Evolutionary conservation across 2,797 vertebrate genomes (phyloP), one percentile per base, ranked within the genome.

Genomic region (Buceros bicornis): DNA sequence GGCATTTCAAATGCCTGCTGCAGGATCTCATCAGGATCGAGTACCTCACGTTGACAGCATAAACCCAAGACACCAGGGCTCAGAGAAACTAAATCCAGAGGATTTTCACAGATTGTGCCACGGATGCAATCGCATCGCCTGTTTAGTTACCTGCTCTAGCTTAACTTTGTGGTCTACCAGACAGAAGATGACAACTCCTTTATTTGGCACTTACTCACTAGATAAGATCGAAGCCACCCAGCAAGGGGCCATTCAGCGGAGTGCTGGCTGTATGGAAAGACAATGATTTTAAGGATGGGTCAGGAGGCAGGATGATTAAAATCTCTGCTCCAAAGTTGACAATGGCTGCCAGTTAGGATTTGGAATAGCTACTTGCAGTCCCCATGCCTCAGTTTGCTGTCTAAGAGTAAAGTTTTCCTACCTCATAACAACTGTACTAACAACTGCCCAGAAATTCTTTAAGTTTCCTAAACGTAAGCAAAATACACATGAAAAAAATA

Each of bases 1-100:
- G 54, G 76, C 93, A 92, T 96, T 91, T 88, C 69, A 93, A 67
- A 90, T 51, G 26, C 13, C 60, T 93, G 35, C n/a, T 79, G 72
- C 37, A 82, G 78, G 50, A 82, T 78, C 35, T 72, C 70, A 56
- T 40, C 6, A 31, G 35, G 60, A 94, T 28, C 16, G 56, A 78
- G 26, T 51, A 45, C 5, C 11, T 43, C 33, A 31, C 17, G 42
- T 47, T 18, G 64, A 48, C 76, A 80, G 19, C 17, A 65, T 50
- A 86, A 90, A 76, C 9, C 64, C 81, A 56, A 45, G 24, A 57
- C 48, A 79, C 3, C 19, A 50, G 19, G 7, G 22, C 8, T 37
- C 26, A 72, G n/a, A 82, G 47, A 54, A 80, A 33, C 13, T 48
- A 66, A 82, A 91, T 58, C 9, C 42, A 56, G 51, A 87, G 18